These are phyloP conservation scores for Eupelmus urozonus DNA, from an alignment of 2,888 invertebrate genomes.

Conservation along the genomic window DNA sequence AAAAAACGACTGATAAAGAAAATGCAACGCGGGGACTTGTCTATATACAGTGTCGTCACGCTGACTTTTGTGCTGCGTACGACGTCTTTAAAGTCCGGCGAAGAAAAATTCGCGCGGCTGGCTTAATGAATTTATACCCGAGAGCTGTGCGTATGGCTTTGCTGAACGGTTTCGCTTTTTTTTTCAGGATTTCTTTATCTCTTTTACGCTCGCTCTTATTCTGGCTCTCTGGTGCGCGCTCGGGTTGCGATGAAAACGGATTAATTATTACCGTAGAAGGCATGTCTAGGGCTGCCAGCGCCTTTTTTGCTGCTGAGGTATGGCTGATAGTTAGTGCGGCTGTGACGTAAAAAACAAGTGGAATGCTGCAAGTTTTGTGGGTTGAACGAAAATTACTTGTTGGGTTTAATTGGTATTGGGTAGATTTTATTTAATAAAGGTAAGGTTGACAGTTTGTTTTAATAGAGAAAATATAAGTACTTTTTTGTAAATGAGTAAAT, in stretches of 20 bases:
- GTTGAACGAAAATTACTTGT: too few species aligned
- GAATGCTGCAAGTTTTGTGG: background rate
- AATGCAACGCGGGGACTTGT: background rate
- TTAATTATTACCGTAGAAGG: conserved; percentile 46
- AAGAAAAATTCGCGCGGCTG: background rate
- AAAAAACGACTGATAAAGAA: conserved; percentile 29
- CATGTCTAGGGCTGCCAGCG: background rate
- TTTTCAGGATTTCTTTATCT: background rate
- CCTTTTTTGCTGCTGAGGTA: background rate
- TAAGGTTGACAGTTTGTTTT: too few species aligned
- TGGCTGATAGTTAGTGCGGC: background rate
- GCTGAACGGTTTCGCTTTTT: background rate
- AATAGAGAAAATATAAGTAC: too few species aligned
- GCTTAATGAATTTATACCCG: conserved; percentile 33
- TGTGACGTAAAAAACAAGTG: background rate
- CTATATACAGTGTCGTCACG: background rate
- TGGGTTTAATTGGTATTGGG: too few species aligned
- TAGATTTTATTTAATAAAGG: too few species aligned
- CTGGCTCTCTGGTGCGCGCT: too few species aligned
- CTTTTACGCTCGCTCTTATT: conserved; percentile 16
- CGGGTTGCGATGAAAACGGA: conserved; percentile 21
- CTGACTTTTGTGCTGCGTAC: too few species aligned
- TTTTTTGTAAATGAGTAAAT: too few species aligned
- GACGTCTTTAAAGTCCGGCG: background rate
- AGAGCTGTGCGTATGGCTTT: background rate